Evolutionary conservation across 2,113 vertebrate species (phyloP), one percentile per base, ranked within the genome.

Genomic region (Naja naja): DNA sequence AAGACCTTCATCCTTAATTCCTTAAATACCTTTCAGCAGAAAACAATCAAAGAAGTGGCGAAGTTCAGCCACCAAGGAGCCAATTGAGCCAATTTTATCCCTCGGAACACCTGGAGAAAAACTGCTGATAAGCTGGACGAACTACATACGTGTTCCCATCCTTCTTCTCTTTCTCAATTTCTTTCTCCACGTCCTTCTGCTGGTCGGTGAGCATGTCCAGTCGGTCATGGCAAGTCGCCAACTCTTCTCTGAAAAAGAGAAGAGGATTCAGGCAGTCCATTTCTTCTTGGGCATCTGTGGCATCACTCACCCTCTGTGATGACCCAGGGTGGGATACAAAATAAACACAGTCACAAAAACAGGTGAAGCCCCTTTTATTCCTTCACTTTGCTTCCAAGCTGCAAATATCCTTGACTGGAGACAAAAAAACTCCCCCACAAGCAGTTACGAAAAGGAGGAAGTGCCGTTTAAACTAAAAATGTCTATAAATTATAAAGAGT

Each of bases 71-170:
- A 23, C 55, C 34, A 58, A 89, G 0, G 22, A 89, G 8, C 5
- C 2, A 12, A 39, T 47, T 91, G 85, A 0, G 43, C 87, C 49
- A 8, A 43, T 12, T 2, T 88, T 87, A 60, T 23, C 87, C 20
- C 94, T 2, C 10, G 91, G 27, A 92, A 18, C 49, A 85, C 52
- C 27, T 25, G 0, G n/a, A 87, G 91, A 45, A 49, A 7, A 39
- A 60, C 30, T 27, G 85, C 12, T 4, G 85, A 69, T 27, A 90
- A 1, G 27, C 92, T 94, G 92, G 87, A 81, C 89, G 34, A 60
- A 94, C 34, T 87, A 97, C 98, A 90, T 96, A 99, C 99, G 58
- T 97, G 89, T 98, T 98, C 81, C 97, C 96, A 74, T 95, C 95
- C 56, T 96, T 95, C 95, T 96, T 97, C 95, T 98, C 97, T 3